phyloP scores from a whole-genome alignment of 2,113 vertebrate genomes.

The Xiphophorus couchianus region DNA sequence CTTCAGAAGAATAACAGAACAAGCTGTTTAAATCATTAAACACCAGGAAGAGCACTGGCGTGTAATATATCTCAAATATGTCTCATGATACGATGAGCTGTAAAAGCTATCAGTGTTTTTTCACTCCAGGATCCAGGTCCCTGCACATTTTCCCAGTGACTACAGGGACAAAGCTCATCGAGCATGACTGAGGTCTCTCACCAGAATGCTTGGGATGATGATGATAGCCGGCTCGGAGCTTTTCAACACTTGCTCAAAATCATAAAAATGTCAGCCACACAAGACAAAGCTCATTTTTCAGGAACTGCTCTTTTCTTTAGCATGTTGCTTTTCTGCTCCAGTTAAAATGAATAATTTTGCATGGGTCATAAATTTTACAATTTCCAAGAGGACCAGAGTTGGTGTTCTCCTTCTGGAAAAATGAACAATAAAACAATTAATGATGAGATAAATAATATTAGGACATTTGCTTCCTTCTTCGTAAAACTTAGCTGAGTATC shows the following conservation, averaged over 20 bases:
- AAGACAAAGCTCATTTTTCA: conserved; percentile 75
- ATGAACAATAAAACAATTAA: conserved; percentile 77
- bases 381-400: conserved; percentile 43
- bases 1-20: conserved; percentile 26
- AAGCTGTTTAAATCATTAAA: conserved; percentile 44
- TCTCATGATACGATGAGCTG: conserved; percentile 46
- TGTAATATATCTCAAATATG: conserved; percentile 53
- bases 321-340: conserved; percentile 21
- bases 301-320: conserved; percentile 36
- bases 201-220: conserved; percentile 63
- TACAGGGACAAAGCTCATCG: conserved; percentile 39
- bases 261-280: conserved; percentile 73
- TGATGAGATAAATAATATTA: conserved; percentile 78
- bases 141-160: conserved; percentile 26
- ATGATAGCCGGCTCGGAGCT: conserved; percentile 70
- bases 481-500: conserved; percentile 53
- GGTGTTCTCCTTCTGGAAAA: conserved; percentile 64
- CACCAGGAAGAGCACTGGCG: conserved; percentile 29
- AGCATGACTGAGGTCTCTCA: conserved; percentile 51
- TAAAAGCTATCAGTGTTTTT: conserved; percentile 60
- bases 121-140: conserved; percentile 47
- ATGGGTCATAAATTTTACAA: conserved; percentile 53
- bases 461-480: conserved; percentile 75
- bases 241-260: conserved; percentile 73
- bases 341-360: conserved; percentile 56